phyloP scores from a whole-genome alignment of 2,797 vertebrate species.

The Ispidina picta region DNA sequence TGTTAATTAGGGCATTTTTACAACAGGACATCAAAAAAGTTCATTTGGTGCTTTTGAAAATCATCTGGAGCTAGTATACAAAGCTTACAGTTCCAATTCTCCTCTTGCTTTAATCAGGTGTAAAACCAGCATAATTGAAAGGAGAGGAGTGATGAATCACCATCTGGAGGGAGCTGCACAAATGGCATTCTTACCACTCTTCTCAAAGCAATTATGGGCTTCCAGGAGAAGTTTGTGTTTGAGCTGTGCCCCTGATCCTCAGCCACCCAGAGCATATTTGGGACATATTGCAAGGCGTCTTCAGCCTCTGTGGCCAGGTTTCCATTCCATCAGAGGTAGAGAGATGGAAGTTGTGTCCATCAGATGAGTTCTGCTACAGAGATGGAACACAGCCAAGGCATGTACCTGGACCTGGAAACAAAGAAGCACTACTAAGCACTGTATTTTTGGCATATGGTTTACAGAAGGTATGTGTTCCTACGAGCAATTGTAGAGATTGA shows the following conservation, averaged over 20 bases:
- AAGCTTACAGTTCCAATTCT: background rate
- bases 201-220: background rate
- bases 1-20: background rate
- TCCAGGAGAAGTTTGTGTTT: background rate
- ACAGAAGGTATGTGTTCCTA: background rate
- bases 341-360: background rate
- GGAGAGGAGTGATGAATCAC: background rate
- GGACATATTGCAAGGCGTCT: background rate
- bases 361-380: background rate
- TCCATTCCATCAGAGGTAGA: background rate
- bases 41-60: background rate
- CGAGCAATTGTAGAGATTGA: background rate
- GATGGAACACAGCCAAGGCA: fast-evolving
- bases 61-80: background rate
- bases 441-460: background rate
- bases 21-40: background rate
- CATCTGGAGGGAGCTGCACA: background rate
- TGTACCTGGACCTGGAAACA: background rate
- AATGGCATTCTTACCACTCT: background rate
- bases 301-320: background rate
- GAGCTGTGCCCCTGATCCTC: background rate
- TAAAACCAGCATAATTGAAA: conserved; percentile 33
- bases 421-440: background rate
- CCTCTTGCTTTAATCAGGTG: background rate
- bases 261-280: background rate